These are phyloP conservation scores for Pristionchus arcanus DNA, from an alignment of 2,888 invertebrate genomes.

Conservation along the genomic window DNA sequence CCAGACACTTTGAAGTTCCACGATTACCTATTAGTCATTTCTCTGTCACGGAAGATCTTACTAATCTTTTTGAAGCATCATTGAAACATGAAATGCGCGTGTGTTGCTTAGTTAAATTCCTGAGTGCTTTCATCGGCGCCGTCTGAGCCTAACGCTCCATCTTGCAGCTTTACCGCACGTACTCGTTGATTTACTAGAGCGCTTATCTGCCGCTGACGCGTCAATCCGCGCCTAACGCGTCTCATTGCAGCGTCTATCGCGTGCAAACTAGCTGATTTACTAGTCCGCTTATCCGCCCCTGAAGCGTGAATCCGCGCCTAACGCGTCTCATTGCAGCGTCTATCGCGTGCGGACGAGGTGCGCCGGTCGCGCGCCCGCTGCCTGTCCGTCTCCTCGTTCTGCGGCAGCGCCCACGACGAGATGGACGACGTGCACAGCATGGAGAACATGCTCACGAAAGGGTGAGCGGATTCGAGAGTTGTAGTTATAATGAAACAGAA, in stretches of 20 bases:
- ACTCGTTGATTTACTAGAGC: no score
- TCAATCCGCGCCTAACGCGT: background rate
- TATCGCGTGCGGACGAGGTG: slow-evolving; percentile 17
- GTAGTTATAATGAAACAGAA: background rate
- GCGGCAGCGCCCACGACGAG: slow-evolving; percentile 42
- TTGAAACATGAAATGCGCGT: no score
- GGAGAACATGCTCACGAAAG: slow-evolving; percentile 41
- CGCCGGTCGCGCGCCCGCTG: slow-evolving; percentile 52
- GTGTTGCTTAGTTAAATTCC: no score
- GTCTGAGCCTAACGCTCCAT: no score
- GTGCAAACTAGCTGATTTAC: no score
- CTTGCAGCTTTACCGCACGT: no score
- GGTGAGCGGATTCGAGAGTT: background rate
- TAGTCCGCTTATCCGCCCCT: no score
- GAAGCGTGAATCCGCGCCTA: background rate
- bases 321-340: slow-evolving; percentile 17
- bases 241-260: no score
- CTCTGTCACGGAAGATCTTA: background rate
- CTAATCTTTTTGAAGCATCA: background rate
- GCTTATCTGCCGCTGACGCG: background rate
- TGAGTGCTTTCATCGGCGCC: no score
- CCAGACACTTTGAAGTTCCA: background rate
- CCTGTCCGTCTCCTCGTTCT: slow-evolving; percentile 50
- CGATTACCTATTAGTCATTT: no score
- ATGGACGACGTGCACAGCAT: background rate